Conservation (phyloP, 2,113 vertebrate genomes). For the Indicator maculatus region DNA sequence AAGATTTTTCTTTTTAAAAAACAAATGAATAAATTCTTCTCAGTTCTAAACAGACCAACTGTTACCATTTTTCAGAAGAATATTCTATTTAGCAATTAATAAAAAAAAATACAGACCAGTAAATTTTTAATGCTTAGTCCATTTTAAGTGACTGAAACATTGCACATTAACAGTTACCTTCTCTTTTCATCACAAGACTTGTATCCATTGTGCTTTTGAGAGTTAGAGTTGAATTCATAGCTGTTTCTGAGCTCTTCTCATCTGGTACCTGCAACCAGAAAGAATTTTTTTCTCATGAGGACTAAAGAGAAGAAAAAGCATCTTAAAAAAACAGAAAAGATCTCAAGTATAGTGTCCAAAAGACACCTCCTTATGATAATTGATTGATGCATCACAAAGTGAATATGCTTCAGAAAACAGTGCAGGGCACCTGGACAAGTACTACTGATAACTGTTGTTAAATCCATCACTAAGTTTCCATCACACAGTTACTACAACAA, state of each 20-base stretch:
- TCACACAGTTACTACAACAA: neutral
- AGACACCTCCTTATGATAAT: neutral
- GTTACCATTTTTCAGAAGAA: neutral
- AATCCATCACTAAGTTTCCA: neutral
- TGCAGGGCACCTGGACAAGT: neutral
- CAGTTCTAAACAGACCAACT: neutral
- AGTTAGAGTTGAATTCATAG: constrained; percentile 60
- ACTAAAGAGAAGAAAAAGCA: constrained; percentile 22
- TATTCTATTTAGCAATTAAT: neutral
- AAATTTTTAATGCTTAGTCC: neutral
- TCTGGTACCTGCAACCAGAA: constrained; percentile 33
- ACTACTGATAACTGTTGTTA: neutral
- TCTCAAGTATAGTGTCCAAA: neutral
- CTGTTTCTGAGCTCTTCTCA: constrained; percentile 69
- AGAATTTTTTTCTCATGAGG: constrained; percentile 12
- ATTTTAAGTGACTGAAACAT: neutral
- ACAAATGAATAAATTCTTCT: too few relatives aligned
- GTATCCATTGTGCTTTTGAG: constrained; percentile 67
- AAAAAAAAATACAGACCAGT: neutral
- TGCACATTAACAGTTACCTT: constrained; percentile 56
- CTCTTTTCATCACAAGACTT: constrained; percentile 37
- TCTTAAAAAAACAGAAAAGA: neutral
- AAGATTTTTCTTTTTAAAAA: too few relatives aligned
- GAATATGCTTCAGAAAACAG: neutral
- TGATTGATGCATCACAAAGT: accelerated